Evolutionary conservation across 1,140 invertebrate genomes (phyloP), one percentile per base, ranked within the genome.

Genomic region (Brachionus plicatilis): DNA sequence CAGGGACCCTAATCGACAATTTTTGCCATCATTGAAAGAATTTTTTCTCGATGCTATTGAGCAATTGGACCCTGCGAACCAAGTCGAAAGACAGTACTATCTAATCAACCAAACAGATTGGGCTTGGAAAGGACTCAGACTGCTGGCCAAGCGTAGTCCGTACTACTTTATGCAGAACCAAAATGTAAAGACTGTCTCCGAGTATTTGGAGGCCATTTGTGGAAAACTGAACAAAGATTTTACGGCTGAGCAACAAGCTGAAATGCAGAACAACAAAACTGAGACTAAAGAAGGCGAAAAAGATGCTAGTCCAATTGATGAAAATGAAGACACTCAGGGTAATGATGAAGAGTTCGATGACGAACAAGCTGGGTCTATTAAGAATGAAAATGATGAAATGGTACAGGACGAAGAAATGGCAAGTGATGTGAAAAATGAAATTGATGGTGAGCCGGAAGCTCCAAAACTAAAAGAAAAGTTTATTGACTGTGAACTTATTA

Each of bases 151-250:
- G 29, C 60, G 60, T 7, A 68, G 60, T 37, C 68, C 82, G 6
- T 83, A 83, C 37, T 83, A 68, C 70, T 83, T 83, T 11, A 68
- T 83, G 60, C 82, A 83, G 27, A 83, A 83, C 41, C 82, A 83
- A 72, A 83, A 68, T 45, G 82, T 83, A 5, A 53, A 50, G n/a
- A 83, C 60, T 5, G 47, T 83, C 17, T 50, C 82, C 0, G 60
- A 83, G 43, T 83, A 68, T 68, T 43, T 83, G 9, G 82, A 68
- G 24, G 60, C 68, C 20, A 83, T 68, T 33, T 47, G 65, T 53
- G 33, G 27, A 20, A 83, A 83, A 47, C 53, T 82, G 8, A 47
- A 65, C 20, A 60, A 65, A 37, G 79, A 82, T 8, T 82, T 82
- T n/a, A 20, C 8, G 12, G 45, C 20, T 3, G 72, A 76, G 27